Evolutionary conservation across 1,140 invertebrate genomes (phyloP), one percentile per base, ranked within the genome.

Genomic region (Teleogryllus occipitalis): DNA sequence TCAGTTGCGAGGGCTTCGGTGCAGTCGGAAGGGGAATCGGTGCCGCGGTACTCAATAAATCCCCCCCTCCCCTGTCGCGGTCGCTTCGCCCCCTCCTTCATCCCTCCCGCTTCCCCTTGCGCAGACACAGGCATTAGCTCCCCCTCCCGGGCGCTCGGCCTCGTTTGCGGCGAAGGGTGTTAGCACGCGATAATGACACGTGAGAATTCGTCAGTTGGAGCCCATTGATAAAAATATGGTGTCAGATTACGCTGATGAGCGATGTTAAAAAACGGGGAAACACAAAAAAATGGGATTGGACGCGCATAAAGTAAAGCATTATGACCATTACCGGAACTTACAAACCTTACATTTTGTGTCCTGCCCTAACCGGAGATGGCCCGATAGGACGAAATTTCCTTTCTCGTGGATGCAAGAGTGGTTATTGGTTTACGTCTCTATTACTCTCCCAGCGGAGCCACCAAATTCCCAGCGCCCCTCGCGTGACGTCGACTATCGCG

Each of bases 201-300:
- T 65, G 54, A 18, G 54, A 65, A 65, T 65, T 18, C 54, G 54
- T 14, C 54, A 65, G 54, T 65, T 65, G 54, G 54, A 10, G 10
- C 18, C 54, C 54, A 65, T 65, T 65, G 54, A 65, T 65, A 65
- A 65, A 65, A 65, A 65, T 65, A 65, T 65, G 54, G 54, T 65
- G 54, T 65, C 54, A 65, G 54, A 65, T 65, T 65, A 65, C 54
- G 54, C 18, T 65, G 54, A 65, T 65, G 54, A 65, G 54, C 7
- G 10, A 10, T 65, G 54, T 10, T 14, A 65, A 39, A 14, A 65
- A 10, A 7, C 10, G 54, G 18, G 54, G 54, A 65, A 65, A 65
- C 18, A 18, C 18, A 65, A 7, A 65, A 65, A 65, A 65, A 65
- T 65, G 54, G 54, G 54, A 14, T 7, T 65, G 54, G 54, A 18